These are phyloP conservation scores for Xenopus borealis DNA, from an alignment of 2,113 vertebrate genomes.

Conservation along the genomic window DNA sequence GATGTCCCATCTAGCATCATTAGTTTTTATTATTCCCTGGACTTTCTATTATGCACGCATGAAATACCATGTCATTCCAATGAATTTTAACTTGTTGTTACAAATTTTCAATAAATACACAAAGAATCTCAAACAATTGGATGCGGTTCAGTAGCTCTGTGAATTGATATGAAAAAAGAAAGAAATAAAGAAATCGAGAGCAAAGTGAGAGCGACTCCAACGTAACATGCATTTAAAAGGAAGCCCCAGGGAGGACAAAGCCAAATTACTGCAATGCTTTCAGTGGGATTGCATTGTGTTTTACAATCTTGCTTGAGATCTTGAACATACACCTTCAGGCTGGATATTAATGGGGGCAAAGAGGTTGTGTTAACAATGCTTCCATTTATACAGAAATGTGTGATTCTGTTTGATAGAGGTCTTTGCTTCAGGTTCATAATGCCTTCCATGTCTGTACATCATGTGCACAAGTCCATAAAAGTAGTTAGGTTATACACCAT, in stretches of 20 bases:
- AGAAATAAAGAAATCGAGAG: neutral
- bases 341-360: constrained; percentile 12
- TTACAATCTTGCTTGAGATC: neutral
- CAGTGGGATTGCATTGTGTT: neutral
- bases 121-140: constrained; percentile 27
- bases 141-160: constrained; percentile 10
- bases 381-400: neutral
- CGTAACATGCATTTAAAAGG: constrained; percentile 16
- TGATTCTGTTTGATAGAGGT: neutral
- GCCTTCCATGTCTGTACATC: neutral
- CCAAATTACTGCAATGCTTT: neutral
- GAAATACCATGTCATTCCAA: constrained; percentile 7
- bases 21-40: constrained; percentile 20
- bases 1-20: constrained; percentile 10
- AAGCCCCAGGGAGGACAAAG: neutral
- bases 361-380: neutral
- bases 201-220: neutral
- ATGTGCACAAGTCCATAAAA: neutral
- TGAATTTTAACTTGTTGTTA: constrained; percentile 32
- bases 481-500: no score
- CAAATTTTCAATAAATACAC: constrained; percentile 30
- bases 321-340: constrained; percentile 7
- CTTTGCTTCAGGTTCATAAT: no score
- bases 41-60: constrained; percentile 14
- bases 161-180: neutral